Conservation (phyloP, 1,140 invertebrate species). For the Apis laboriosa region DNA sequence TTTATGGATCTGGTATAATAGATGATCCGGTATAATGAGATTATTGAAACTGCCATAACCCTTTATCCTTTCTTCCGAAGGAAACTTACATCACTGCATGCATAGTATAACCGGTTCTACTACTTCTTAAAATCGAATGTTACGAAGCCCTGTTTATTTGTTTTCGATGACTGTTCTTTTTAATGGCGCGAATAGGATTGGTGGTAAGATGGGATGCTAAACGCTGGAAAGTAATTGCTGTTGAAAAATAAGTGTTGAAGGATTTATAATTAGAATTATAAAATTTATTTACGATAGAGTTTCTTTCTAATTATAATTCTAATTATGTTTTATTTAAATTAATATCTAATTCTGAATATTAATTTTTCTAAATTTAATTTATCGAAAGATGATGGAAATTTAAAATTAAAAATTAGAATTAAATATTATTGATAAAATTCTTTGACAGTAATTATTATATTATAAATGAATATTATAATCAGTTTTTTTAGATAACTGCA, state of each 20-base stretch:
- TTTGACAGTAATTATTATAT: too few species aligned
- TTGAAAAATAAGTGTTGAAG: neutral
- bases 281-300: neutral
- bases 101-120: conserved; percentile 14
- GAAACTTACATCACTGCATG: neutral
- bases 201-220: neutral
- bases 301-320: too few species aligned
- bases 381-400: too few species aligned
- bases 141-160: conserved; percentile 6
- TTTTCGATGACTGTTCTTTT: neutral
- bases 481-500: too few species aligned
- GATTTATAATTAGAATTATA: neutral
- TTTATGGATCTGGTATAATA: neutral
- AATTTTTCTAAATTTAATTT: too few species aligned
- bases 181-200: neutral
- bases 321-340: too few species aligned
- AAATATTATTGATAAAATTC: too few species aligned
- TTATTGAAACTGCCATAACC: conserved; percentile 1
- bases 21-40: neutral
- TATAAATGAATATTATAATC: too few species aligned
- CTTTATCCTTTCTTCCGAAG: neutral
- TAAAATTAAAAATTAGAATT: too few species aligned
- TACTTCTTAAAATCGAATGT: conserved; percentile 7
- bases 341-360: too few species aligned
- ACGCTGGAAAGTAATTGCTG: neutral